These are phyloP conservation scores for Amphiprion clarkii DNA, from an alignment of 2,797 vertebrate genomes.

Conservation along the genomic window DNA sequence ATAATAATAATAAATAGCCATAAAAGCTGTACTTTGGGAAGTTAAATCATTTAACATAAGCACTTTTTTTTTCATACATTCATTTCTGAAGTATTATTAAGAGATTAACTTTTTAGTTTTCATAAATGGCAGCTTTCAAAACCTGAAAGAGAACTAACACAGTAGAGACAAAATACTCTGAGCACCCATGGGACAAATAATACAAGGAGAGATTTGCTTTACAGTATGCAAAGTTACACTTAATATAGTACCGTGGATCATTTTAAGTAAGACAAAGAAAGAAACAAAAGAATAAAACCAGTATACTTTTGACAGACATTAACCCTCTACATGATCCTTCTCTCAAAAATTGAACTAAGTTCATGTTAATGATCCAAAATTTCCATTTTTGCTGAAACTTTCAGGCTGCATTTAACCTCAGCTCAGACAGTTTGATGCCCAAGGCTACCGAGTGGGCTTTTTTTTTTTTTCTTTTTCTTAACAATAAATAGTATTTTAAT, in stretches of 20 bases:
- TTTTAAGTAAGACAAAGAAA: not conserved
- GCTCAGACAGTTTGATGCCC: not conserved
- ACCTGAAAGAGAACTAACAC: no score
- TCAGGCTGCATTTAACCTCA: not conserved
- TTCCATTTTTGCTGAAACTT: not conserved
- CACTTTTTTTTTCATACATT: no score
- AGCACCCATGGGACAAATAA: not conserved
- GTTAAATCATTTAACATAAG: no score
- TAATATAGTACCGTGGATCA: not conserved
- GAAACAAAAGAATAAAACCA: not conserved
- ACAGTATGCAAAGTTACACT: not conserved
- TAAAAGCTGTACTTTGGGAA: no score
- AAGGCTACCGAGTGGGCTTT: no score
- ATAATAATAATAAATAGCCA: no score
- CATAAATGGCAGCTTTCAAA: no score
- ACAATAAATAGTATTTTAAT: not conserved
- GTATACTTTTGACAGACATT: not conserved
- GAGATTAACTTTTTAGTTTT: no score
- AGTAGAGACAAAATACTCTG: not conserved
- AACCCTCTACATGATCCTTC: not conserved
- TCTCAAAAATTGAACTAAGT: no score
- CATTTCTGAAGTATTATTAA: no score
- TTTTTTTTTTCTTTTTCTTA: not conserved
- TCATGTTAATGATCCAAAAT: no score
- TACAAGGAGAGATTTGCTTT: not conserved